Base-by-base conservation (phyloP, 1,140 invertebrate genomes). In the Hycleus cichorii region DNA sequence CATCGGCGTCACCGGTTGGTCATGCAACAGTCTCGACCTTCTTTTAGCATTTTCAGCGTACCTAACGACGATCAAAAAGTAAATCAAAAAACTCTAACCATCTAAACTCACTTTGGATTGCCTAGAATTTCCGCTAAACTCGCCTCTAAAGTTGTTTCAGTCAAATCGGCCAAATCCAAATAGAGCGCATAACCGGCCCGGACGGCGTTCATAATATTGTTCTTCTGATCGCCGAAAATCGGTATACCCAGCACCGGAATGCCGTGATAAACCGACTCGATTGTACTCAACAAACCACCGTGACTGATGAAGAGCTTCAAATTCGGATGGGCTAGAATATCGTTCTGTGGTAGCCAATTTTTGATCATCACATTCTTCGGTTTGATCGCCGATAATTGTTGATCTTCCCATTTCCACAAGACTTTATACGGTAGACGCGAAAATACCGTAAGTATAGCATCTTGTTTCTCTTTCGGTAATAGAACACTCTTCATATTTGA, bases 371-470 rank as follows among this genome's bases (percentile, higher is more conserved):
- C 73, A 65, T 81, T 80, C 0, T 71, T 63, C 2, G 78, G 72
- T 64, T 70, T 67, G 26, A 76, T 70, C 25, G 69, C 0, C 45
- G 74, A 68, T 4, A 69, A 71, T 7, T 73, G 70, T 12, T 78
- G 73, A 47, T 75, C n/a, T n/a, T n/a, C 76, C 58, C 76, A 78
- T 66, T 80, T 81, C 77, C 78, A 81, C 18, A 82, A 61, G 3
- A 82, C 70, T 44, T 72, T 71, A 54, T 72, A 77, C 7, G 76
- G 73, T n/a, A 81, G 52, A 57, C 77, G 72, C 26, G 71, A 51
- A 55, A 80, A 78, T 12, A 70, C 72, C 47, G 75, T 72, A 3
- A 74, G 57, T 9, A 78, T 55, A n/a, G 66, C 70, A 59, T 78
- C 58, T 12, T 74, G 52, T n/a, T 73, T 58, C 5, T 71, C 59